A percentile compares a stretch with the other conserved stretches of the same genome.
phyloP scores from a whole-genome alignment of 2,113 vertebrate species.

The Brevimyrus niger region DNA sequence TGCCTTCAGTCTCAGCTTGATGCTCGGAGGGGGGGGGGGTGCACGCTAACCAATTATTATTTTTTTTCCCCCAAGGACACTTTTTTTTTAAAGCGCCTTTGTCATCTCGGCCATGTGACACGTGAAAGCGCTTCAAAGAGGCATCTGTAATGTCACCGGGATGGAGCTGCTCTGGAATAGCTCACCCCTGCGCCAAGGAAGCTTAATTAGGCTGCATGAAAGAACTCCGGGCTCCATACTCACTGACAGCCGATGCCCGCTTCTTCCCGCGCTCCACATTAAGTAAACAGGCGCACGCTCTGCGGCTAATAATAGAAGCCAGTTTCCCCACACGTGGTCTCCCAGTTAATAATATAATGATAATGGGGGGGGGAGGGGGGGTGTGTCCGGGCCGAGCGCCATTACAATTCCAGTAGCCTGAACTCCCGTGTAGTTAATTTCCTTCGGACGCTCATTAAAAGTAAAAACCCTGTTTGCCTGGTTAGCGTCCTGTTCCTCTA shows the following conservation, averaged over 20 bases:
- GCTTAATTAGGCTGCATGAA: constrained; percentile 36
- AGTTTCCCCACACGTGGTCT: not conserved
- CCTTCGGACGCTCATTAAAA: not conserved
- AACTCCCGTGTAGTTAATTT: not conserved
- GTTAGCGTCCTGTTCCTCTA: not conserved
- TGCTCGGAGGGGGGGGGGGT: not conserved
- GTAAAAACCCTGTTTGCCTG: not conserved
- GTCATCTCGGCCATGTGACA: constrained; percentile 29
- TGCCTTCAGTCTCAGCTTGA: not conserved
- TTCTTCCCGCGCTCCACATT: not conserved
- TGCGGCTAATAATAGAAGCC: constrained; percentile 9
- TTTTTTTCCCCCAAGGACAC: constrained; percentile 32
- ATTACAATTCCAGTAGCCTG: not conserved
- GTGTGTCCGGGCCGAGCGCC: not conserved
- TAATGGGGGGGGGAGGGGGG: not conserved
- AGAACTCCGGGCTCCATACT: constrained; percentile 12
- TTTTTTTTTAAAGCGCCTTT: constrained; percentile 25
- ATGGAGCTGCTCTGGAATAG: constrained; percentile 6
- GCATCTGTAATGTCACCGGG: constrained; percentile 28
- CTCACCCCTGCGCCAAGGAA: not conserved
- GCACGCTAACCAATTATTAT: constrained; percentile 35
- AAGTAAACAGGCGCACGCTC: not conserved
- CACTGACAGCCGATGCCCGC: constrained; percentile 8
- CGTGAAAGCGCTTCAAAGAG: not conserved
- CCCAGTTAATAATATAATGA: not conserved